Conservation (phyloP, 2,113 vertebrate species). For the Oncorhynchus gorbuscha region DNA sequence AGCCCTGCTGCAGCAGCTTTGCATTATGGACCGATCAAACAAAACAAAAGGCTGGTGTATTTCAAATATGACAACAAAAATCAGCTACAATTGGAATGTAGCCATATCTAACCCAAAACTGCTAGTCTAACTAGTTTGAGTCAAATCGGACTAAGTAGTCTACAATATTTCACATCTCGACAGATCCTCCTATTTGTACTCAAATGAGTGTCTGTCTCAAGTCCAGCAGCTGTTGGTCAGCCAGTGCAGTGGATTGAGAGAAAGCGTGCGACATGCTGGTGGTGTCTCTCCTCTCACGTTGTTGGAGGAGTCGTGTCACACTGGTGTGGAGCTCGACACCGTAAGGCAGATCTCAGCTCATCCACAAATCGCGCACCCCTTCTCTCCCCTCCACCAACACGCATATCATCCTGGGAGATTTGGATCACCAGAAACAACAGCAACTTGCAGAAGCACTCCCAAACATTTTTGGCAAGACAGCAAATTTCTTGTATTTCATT, state of each 20-base stretch:
- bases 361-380: not conserved
- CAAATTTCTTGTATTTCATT: slow-evolving; percentile 31
- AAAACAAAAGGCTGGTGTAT: slow-evolving; percentile 29
- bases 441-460: slow-evolving; percentile 1
- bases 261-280: not conserved
- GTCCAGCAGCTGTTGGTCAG: not conserved
- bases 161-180: not conserved
- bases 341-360: not conserved
- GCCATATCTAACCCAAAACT: not conserved
- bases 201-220: not conserved
- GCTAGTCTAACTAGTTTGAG: not conserved
- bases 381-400: slow-evolving; percentile 6
- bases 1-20: slow-evolving; percentile 21
- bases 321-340: not conserved
- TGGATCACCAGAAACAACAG: slow-evolving; percentile 16
- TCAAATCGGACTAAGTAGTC: not conserved
- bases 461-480: slow-evolving; percentile 15
- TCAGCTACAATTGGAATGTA: slow-evolving; percentile 29
- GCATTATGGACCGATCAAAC: slow-evolving; percentile 19
- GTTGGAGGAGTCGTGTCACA: not conserved
- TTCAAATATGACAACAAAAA: slow-evolving; percentile 31
- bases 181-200: not conserved
- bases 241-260: no score
- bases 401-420: slow-evolving; percentile 14
- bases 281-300: not conserved